Percentiles rank a stretch among this genome's conserved stretches.
These are phyloP conservation scores for Eunapius fragilis DNA, from an alignment of 37 sponge, comb jelly and placozoan genomes.

Conservation along the genomic window DNA sequence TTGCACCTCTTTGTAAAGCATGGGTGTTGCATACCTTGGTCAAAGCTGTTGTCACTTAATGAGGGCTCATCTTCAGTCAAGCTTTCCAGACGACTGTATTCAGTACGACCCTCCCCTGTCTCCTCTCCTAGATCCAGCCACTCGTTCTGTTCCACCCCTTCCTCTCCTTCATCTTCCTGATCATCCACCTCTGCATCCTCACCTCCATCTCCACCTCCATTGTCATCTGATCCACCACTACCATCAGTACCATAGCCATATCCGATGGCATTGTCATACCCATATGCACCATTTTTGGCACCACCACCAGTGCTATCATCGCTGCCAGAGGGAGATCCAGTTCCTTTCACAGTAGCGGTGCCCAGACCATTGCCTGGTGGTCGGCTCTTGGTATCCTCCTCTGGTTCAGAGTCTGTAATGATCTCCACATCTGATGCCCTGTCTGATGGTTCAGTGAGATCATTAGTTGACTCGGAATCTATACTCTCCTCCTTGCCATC, in stretches of 20 bases:
- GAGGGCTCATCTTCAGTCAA: not conserved
- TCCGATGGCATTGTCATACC: not conserved
- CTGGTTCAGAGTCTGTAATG: conserved; percentile 21
- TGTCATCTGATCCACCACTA: not conserved
- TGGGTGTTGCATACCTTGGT: not conserved
- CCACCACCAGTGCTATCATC: not conserved
- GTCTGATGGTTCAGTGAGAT: not conserved
- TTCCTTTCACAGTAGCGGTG: not conserved
- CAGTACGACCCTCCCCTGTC: not conserved
- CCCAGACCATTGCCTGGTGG: not conserved
- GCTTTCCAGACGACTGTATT: not conserved
- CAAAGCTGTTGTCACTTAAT: not conserved
- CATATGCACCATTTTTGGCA: not conserved
- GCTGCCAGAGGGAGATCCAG: not conserved
- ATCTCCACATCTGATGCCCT: conserved; percentile 29
- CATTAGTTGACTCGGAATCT: conserved; percentile 22
- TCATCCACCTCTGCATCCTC: not conserved
- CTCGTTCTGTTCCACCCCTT: not conserved
- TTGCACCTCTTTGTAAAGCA: too few relatives aligned
- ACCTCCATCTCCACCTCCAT: not conserved
- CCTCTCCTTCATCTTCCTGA: conserved; percentile 38
- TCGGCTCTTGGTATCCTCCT: not conserved
- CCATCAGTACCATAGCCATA: not conserved
- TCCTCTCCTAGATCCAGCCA: not conserved
- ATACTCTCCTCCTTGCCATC: not conserved